A percentile compares a stretch with the other conserved stretches of the same genome.
Evolutionary conservation across 2,113 vertebrate species (phyloP).

Genomic region (Malurus cyaneus): DNA sequence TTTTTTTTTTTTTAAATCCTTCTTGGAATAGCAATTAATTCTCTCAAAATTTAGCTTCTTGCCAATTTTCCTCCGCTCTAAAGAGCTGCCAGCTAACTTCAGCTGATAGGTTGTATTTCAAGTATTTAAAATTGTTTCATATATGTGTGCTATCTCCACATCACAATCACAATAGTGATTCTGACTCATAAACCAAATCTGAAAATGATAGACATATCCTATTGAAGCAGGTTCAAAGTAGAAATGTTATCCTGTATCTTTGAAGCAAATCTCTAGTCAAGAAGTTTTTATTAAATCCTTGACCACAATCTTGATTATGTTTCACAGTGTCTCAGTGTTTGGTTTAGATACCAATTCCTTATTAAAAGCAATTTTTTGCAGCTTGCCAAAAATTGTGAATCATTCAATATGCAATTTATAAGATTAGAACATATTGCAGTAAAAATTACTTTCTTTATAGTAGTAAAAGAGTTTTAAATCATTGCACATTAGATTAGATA

Average conservation of each 20-base stretch:
- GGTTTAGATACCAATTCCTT: neutral
- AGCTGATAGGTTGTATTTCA: neutral
- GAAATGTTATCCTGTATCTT: neutral
- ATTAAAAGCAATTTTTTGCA: neutral
- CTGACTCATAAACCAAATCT: neutral
- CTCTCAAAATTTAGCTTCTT: neutral
- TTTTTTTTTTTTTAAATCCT: neutral
- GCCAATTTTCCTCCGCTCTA: neutral
- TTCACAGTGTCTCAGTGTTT: neutral
- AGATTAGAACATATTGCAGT: neutral
- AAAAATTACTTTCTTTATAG: neutral
- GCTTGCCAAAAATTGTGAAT: neutral
- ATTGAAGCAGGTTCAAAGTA: neutral
- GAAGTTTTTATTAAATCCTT: neutral
- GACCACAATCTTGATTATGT: neutral
- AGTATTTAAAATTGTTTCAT: neutral
- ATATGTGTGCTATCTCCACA: neutral
- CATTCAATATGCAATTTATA: neutral
- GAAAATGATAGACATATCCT: neutral
- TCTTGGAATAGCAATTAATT: neutral
- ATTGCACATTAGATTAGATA: neutral
- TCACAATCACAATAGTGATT: neutral
- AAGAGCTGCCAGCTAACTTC: neutral
- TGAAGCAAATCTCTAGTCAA: neutral
- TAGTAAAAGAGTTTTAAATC: neutral